Percentiles rank a stretch among this genome's conserved stretches.
Conservation (phyloP, 2,888 invertebrate species). For the Macroteleia sp. region DNA sequence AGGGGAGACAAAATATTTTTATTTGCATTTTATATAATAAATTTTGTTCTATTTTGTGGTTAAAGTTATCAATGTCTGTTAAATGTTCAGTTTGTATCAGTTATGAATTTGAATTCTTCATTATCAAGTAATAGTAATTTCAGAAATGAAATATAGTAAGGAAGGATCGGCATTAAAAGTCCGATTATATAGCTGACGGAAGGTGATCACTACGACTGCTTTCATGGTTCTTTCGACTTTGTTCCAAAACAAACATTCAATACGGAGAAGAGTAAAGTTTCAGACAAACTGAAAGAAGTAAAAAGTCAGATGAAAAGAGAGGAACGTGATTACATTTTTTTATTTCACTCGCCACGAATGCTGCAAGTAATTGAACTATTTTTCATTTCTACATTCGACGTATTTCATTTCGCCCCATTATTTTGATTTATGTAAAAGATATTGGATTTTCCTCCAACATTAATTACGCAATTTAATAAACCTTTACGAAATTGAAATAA, state of each 20-base stretch:
- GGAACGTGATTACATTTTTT: conserved; percentile 42
- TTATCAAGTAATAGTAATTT: conserved; percentile 13
- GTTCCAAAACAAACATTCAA: conserved; percentile 44
- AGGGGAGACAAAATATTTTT: too few relatives aligned
- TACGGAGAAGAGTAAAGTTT: conserved; percentile 34
- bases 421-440: conserved; percentile 33
- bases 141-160: conserved; percentile 8
- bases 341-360: conserved; percentile 33
- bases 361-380: conserved; percentile 43
- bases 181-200: conserved; percentile 27
- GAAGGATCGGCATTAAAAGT: conserved; percentile 29
- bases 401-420: conserved; percentile 32
- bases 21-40: too few relatives aligned
- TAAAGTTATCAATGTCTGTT: too few relatives aligned
- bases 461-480: conserved; percentile 34
- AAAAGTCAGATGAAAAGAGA: conserved; percentile 33
- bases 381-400: conserved; percentile 44
- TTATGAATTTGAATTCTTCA: too few relatives aligned
- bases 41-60: too few relatives aligned
- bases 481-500: too few relatives aligned
- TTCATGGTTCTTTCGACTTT: conserved; percentile 35
- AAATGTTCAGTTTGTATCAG: too few relatives aligned
- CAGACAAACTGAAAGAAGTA: conserved; percentile 37
- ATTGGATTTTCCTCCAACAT: conserved; percentile 20
- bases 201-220: conserved; percentile 32